Conservation (phyloP, 2,797 vertebrate genomes). For the Protonibea diacanthus region DNA sequence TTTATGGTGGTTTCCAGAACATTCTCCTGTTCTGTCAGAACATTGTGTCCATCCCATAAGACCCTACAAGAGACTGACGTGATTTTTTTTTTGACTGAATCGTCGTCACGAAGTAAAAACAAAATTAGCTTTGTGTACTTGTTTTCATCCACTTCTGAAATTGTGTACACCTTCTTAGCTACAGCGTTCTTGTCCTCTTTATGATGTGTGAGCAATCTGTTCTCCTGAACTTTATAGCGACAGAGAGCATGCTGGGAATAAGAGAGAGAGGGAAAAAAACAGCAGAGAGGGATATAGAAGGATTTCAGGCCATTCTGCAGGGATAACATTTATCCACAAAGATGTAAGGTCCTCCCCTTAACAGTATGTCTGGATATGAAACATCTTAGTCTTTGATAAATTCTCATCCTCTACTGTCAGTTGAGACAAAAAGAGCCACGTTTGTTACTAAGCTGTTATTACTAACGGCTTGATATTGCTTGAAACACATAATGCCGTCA, state of each 20-base stretch:
- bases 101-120: background rate
- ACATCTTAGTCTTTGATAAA: conserved; percentile 1
- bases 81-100: background rate
- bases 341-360: conserved; percentile 5
- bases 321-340: conserved; percentile 22
- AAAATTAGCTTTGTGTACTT: background rate
- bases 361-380: conserved; percentile 10
- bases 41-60: background rate
- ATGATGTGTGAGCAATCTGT: background rate
- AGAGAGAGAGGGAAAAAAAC: background rate
- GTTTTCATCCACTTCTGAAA: background rate
- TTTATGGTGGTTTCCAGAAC: background rate
- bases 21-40: background rate
- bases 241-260: conserved; percentile 7
- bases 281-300: conserved; percentile 24
- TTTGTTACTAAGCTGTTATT: conserved; percentile 31
- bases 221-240: conserved; percentile 21
- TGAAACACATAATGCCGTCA: conserved; percentile 27
- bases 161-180: background rate
- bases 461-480: conserved; percentile 17
- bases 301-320: conserved; percentile 19
- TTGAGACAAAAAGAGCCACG: background rate
- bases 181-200: background rate
- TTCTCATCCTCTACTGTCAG: background rate
- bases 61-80: background rate